A percentile compares a stretch with the other conserved stretches of the same genome.
These are phyloP conservation scores for Poeciliopsis gracilis DNA, from an alignment of 2,797 vertebrate genomes.

Conservation along the genomic window DNA sequence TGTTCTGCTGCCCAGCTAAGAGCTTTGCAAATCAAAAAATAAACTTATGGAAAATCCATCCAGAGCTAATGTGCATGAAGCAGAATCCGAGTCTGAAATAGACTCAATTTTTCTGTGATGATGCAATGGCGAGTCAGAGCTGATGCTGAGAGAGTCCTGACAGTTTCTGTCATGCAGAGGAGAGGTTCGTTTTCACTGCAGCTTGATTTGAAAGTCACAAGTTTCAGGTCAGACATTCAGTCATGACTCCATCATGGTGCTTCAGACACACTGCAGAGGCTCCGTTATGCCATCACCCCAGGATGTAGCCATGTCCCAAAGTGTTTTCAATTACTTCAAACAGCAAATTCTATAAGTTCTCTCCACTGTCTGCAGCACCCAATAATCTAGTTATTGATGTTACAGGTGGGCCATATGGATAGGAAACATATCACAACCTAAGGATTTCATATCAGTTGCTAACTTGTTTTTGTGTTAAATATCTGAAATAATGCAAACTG, in stretches of 20 bases:
- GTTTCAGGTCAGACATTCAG: conserved; percentile 1
- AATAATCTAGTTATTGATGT: not conserved
- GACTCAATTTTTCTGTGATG: conserved; percentile 9
- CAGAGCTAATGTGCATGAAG: not conserved
- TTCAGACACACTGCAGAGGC: not conserved
- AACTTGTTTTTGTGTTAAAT: too few species aligned
- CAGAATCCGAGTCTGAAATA: conserved; percentile 1
- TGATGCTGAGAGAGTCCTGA: conserved; percentile 4
- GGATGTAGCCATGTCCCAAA: not conserved
- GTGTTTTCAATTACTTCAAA: not conserved
- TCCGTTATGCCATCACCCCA: not conserved
- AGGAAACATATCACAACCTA: too few species aligned
- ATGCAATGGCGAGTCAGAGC: conserved; percentile 6
- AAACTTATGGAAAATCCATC: conserved; percentile 5
- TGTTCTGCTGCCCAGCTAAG: not conserved
- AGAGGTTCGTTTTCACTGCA: not conserved
- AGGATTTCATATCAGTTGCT: too few species aligned
- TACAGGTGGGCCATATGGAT: not conserved
- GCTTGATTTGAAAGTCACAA: not conserved
- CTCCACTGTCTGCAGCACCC: not conserved
- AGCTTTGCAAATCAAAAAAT: not conserved
- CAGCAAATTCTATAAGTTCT: not conserved
- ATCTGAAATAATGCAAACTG: too few species aligned
- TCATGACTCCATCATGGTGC: not conserved
- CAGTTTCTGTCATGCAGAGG: not conserved